Percentiles rank a stretch among this genome's conserved stretches.
These are phyloP conservation scores for Gambusia holbrooki DNA, from an alignment of 2,113 vertebrate genomes.

Conservation along the genomic window DNA sequence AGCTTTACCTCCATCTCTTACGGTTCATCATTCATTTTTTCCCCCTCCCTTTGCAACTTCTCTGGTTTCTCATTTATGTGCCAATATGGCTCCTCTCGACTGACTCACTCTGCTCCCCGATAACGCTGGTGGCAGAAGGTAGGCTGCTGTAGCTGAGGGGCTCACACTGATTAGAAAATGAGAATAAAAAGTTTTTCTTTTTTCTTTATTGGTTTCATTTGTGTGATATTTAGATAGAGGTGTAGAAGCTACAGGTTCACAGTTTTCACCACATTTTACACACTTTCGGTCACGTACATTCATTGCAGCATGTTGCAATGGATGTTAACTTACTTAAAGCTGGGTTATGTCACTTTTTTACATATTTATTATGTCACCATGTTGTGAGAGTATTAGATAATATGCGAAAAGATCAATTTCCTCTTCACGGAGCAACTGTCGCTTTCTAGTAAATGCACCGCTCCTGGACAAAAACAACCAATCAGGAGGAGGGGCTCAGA, in stretches of 20 bases:
- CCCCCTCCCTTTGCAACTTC: slow-evolving; percentile 1
- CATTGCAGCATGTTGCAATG: no score
- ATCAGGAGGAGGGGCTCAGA: no score
- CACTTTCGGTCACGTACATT: neutral
- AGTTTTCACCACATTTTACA: no score
- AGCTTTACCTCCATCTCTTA: slow-evolving; percentile 30
- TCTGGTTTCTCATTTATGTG: slow-evolving; percentile 65
- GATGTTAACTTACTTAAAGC: no score
- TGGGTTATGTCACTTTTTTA: no score
- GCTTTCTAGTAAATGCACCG: no score
- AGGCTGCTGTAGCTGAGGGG: slow-evolving; percentile 45
- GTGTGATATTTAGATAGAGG: neutral
- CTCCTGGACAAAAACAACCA: no score
- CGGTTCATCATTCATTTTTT: slow-evolving; percentile 36
- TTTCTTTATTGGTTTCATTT: slow-evolving; percentile 1
- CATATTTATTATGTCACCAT: no score
- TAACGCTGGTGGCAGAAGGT: slow-evolving; percentile 61
- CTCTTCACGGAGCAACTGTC: no score
- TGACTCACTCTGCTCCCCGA: slow-evolving; percentile 57
- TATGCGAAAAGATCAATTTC: no score
- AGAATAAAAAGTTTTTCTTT: slow-evolving; percentile 20
- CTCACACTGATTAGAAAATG: slow-evolving; percentile 56
- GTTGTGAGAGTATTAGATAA: no score
- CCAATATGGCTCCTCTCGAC: slow-evolving; percentile 66
- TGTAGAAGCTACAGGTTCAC: neutral